Conservation (phyloP, 2,113 vertebrate genomes). For the Chiloscyllium plagiosum region DNA sequence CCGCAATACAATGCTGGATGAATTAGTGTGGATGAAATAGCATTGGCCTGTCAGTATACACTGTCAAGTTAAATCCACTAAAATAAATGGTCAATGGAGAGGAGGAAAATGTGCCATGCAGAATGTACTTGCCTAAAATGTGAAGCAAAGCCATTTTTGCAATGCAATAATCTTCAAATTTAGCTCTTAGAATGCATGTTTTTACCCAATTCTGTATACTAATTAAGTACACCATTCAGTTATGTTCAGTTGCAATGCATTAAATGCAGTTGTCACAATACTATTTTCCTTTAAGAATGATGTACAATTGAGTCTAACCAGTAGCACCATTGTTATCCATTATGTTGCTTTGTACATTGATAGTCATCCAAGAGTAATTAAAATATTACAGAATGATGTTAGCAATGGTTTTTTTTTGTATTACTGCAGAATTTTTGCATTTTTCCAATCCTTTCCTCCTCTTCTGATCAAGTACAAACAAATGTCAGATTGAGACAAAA, state of each 20-base stretch:
- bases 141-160: not conserved
- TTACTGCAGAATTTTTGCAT: not conserved
- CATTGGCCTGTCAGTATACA: not conserved
- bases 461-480: not conserved
- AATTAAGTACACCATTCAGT: not conserved
- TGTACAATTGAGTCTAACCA: not conserved
- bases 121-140: not conserved
- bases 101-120: not conserved
- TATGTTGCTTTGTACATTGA: not conserved
- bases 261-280: not conserved
- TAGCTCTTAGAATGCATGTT: not conserved
- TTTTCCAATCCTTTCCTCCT: not conserved
- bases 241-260: not conserved
- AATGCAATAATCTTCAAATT: not conserved
- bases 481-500: not conserved
- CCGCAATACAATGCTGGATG: not conserved
- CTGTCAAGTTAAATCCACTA: not conserved
- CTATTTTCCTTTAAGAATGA: not conserved
- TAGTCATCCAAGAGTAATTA: not conserved
- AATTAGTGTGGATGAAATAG: not conserved
- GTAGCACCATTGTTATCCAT: not conserved
- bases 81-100: not conserved
- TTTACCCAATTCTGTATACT: not conserved
- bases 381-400: not conserved
- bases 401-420: not conserved